Evolutionary conservation across 2,797 vertebrate species (phyloP).

Genomic region (Kryptolebias ocellatus): DNA sequence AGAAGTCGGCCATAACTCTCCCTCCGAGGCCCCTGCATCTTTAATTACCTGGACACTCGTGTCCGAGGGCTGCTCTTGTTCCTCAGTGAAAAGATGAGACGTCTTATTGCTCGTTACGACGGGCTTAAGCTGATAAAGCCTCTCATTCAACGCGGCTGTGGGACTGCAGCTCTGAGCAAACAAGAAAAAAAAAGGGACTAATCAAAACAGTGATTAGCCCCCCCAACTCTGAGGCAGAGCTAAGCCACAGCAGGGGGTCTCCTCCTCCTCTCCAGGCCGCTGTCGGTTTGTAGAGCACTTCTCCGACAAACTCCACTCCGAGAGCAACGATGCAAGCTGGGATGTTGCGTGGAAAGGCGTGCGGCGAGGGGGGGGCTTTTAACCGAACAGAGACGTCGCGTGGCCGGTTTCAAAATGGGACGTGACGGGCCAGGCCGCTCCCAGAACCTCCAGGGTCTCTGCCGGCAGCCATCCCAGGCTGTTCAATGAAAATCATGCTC

Average conservation of each 20-base stretch:
- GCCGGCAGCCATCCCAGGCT: conserved; percentile 10
- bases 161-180: conserved; percentile 66
- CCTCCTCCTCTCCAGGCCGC: conserved; percentile 30
- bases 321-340: conserved; percentile 27
- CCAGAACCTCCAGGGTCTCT: neutral
- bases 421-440: conserved; percentile 24
- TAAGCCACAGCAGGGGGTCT: conserved; percentile 75
- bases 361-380: conserved; percentile 17
- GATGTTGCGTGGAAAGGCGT: conserved; percentile 40
- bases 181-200: conserved; percentile 70
- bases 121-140: conserved; percentile 84
- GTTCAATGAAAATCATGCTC: conserved; percentile 22
- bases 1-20: conserved; percentile 37
- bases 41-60: conserved; percentile 81
- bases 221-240: conserved; percentile 65
- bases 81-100: conserved; percentile 75
- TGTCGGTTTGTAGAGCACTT: conserved; percentile 38
- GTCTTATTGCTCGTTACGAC: conserved; percentile 76
- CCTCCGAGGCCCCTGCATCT: conserved; percentile 59
- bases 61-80: conserved; percentile 64
- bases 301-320: conserved; percentile 38
- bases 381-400: conserved; percentile 46
- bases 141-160: conserved; percentile 73
- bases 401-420: conserved; percentile 44
- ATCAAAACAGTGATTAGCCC: conserved; percentile 82